A percentile compares a stretch with the other conserved stretches of the same genome.
Evolutionary conservation across 1,140 invertebrate species (phyloP).

Genomic region (Bathynomus jamesi): DNA sequence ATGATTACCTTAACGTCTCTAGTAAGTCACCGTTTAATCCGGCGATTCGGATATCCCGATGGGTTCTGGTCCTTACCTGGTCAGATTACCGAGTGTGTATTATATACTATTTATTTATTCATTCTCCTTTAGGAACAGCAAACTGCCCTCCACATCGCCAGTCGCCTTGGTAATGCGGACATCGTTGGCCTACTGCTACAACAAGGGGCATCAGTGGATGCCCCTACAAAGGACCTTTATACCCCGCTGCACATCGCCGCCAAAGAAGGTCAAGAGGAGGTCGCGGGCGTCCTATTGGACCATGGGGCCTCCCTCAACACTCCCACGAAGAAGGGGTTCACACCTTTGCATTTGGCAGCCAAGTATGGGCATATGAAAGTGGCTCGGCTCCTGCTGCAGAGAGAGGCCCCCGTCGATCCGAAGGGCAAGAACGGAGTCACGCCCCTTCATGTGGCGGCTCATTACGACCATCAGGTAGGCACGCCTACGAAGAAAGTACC

Average conservation of each 20-base stretch:
- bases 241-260: slow-evolving; percentile 97
- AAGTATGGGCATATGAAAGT: slow-evolving; percentile 99
- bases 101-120: too few relatives aligned
- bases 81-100: too few relatives aligned
- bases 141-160: slow-evolving; percentile 90
- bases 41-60: too few relatives aligned
- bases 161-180: slow-evolving; percentile 87
- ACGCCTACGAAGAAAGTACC: too few relatives aligned
- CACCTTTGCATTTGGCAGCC: slow-evolving; percentile 95
- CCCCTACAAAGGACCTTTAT: slow-evolving; percentile 92
- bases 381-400: slow-evolving; percentile 83
- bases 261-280: slow-evolving; percentile 93
- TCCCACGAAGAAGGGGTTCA: slow-evolving; percentile 97
- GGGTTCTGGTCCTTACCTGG: too few relatives aligned
- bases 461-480: slow-evolving; percentile 87
- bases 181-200: slow-evolving; percentile 88
- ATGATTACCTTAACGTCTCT: too few relatives aligned
- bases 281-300: slow-evolving; percentile 59
- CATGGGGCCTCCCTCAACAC: slow-evolving; percentile 87
- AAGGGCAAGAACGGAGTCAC: slow-evolving; percentile 99
- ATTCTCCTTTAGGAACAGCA: slow-evolving; percentile 64
- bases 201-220: slow-evolving; percentile 80
- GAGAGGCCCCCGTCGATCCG: slow-evolving; percentile 88
- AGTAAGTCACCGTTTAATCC: too few relatives aligned
- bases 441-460: slow-evolving; percentile 93